These are phyloP conservation scores for Pangasius sanitwongsei DNA, from an alignment of 2,797 vertebrate genomes.

Conservation along the genomic window DNA sequence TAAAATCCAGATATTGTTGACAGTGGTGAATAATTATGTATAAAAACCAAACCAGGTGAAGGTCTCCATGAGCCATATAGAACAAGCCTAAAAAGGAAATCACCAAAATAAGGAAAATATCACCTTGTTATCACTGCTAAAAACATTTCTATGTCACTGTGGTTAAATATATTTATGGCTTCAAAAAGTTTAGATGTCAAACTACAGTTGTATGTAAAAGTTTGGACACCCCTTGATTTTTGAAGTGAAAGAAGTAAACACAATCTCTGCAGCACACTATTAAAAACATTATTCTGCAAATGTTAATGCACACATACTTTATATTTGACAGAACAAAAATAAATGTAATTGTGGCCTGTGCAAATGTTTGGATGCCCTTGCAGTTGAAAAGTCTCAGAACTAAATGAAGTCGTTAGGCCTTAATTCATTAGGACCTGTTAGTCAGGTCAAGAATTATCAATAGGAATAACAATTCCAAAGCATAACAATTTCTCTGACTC, in stretches of 20 bases:
- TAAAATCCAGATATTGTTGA: not conserved
- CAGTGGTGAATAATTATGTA: not conserved
- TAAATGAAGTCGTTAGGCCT: not conserved
- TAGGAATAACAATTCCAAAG: not conserved
- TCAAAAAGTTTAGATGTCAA: not conserved
- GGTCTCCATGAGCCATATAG: not conserved
- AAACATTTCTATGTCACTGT: not conserved
- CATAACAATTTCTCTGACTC: not conserved
- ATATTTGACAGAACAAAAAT: not conserved
- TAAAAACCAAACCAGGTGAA: not conserved
- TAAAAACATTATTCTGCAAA: not conserved
- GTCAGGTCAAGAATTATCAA: not conserved
- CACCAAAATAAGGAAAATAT: not conserved
- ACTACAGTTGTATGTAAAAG: not conserved
- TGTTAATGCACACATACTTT: not conserved
- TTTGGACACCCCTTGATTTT: not conserved
- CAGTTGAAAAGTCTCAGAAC: not conserved
- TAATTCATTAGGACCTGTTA: not conserved
- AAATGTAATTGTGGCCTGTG: not conserved
- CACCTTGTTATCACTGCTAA: not conserved
- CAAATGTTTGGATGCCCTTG: not conserved
- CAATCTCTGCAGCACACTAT: not conserved
- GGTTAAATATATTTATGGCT: not conserved
- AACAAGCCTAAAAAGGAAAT: not conserved
- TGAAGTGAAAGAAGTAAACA: not conserved